Percentiles rank a stretch among this genome's conserved stretches.
Evolutionary conservation across 2,888 invertebrate genomes (phyloP).

Genomic region (Mimachlamys varia): DNA sequence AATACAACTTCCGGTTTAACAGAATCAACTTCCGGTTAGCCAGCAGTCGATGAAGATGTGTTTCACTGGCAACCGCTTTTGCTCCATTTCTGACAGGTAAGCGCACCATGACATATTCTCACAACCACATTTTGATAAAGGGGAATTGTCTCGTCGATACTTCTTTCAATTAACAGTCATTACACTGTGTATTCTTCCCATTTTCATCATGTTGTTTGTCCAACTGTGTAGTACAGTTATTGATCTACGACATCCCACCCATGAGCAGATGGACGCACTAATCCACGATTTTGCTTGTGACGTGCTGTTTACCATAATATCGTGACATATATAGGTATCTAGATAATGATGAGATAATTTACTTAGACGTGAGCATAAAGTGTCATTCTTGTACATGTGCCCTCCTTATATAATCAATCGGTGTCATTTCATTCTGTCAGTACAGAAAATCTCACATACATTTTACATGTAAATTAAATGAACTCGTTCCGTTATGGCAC

Average conservation of each 20-base stretch:
- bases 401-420: no score
- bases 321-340: no score
- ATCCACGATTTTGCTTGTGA: no score
- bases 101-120: not conserved
- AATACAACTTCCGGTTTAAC: not conserved
- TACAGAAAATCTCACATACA: no score
- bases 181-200: not conserved
- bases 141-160: not conserved
- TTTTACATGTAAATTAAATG: no score
- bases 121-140: not conserved
- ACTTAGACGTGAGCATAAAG: no score
- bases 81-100: constrained; percentile 20
- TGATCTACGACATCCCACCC: not conserved
- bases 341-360: no score
- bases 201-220: not conserved
- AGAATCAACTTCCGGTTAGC: constrained; percentile 7
- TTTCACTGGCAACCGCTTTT: constrained; percentile 28
- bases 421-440: no score
- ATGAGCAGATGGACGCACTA: not conserved
- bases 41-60: constrained; percentile 3
- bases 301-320: no score
- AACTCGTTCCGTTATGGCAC: no score
- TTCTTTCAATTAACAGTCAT: not conserved
- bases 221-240: not conserved
- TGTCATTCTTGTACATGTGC: no score